phyloP scores from a whole-genome alignment of 2,113 vertebrate genomes.

The Condylura cristata region DNA sequence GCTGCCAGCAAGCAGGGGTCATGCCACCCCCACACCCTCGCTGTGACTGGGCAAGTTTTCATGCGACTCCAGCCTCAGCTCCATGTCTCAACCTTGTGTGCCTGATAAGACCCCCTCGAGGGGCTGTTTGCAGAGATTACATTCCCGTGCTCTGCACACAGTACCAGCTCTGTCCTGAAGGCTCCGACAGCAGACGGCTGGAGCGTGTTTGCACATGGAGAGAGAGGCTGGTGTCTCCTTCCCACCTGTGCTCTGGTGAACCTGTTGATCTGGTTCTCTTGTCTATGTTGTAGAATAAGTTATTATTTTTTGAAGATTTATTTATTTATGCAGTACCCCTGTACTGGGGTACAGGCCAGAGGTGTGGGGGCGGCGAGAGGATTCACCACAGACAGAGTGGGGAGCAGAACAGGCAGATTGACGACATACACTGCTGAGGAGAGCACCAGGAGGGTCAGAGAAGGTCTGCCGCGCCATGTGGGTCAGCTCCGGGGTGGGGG shows the following conservation, averaged over 20 bases:
- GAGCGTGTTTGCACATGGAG: too few relatives aligned
- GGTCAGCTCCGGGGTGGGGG: too few relatives aligned
- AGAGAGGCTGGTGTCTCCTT: neutral
- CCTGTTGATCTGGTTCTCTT: neutral
- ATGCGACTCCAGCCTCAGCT: neutral
- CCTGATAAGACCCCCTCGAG: neutral
- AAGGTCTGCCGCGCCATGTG: too few relatives aligned
- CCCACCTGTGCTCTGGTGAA: neutral
- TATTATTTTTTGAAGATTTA: neutral
- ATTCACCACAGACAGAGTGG: too few relatives aligned
- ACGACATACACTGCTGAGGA: too few relatives aligned
- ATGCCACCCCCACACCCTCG: rapidly evolving
- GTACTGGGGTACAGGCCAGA: too few relatives aligned
- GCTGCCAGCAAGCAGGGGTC: rapidly evolving
- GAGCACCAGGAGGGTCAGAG: too few relatives aligned
- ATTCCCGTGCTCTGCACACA: rapidly evolving
- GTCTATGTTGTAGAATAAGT: neutral
- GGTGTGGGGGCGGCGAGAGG: too few relatives aligned
- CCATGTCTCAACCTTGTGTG: neutral
- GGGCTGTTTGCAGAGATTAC: neutral
- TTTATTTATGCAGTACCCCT: too few relatives aligned
- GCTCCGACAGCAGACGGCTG: neutral
- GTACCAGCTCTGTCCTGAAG: neutral
- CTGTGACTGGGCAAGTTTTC: neutral
- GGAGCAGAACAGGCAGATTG: too few relatives aligned